These are phyloP conservation scores for Chrysina gloriosa DNA, from an alignment of 2,888 invertebrate species.

Conservation along the genomic window DNA sequence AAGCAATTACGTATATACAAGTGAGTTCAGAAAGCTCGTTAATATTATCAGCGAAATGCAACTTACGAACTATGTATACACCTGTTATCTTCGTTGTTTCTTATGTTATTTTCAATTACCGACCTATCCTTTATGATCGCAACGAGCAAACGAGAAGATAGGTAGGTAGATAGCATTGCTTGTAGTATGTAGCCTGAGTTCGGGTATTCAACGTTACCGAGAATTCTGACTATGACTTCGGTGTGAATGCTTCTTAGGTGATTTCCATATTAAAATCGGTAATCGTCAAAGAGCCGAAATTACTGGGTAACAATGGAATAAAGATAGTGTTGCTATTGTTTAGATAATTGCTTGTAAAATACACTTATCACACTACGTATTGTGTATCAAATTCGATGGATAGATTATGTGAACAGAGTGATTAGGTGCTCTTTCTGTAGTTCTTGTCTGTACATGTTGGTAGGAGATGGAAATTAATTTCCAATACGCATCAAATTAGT, in stretches of 20 bases:
- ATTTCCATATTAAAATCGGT: conserved; percentile 21
- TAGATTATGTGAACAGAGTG: background rate
- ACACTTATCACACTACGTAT: conserved; percentile 2
- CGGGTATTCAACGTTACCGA: conserved; percentile 2
- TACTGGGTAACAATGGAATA: conserved; percentile 3
- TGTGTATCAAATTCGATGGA: background rate
- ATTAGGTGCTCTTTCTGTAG: background rate
- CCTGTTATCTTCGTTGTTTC: background rate
- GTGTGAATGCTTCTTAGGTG: background rate
- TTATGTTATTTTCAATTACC: conserved; percentile 5
- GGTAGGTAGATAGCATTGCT: too few relatives aligned
- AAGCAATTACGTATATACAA: conserved; percentile 7
- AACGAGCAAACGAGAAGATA: background rate
- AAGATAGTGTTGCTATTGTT: conserved; percentile 12
- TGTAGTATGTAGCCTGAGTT: too few relatives aligned
- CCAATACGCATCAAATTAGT: too few relatives aligned
- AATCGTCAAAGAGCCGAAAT: conserved; percentile 18
- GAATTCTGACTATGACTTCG: conserved; percentile 5
- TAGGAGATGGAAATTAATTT: too few relatives aligned
- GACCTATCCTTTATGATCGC: background rate
- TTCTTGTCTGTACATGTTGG: too few relatives aligned
- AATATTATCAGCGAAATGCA: conserved; percentile 3
- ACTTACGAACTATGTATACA: too few relatives aligned
- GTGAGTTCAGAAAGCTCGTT: conserved; percentile 3
- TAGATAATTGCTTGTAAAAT: conserved; percentile 14